Evolutionary conservation across 2,797 vertebrate genomes (phyloP).

Genomic region (Halcyon chelicuti): DNA sequence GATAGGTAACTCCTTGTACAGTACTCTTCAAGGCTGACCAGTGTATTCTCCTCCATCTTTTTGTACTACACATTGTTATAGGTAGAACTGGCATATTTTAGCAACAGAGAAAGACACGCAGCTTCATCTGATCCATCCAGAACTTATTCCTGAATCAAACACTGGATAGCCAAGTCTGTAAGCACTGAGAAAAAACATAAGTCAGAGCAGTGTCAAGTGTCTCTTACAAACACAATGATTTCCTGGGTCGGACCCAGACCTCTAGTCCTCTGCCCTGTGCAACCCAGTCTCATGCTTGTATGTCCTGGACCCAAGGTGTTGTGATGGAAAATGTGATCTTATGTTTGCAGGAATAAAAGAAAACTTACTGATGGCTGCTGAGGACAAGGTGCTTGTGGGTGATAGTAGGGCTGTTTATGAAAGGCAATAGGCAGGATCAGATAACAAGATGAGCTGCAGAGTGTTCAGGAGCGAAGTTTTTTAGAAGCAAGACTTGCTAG

Average conservation of each 20-base stretch:
- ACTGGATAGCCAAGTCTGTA: not conserved
- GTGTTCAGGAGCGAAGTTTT: not conserved
- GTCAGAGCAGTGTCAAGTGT: not conserved
- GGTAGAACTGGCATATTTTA: not conserved
- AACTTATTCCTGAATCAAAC: not conserved
- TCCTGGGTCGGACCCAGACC: not conserved
- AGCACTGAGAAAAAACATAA: not conserved
- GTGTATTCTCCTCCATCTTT: not conserved
- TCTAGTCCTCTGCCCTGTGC: not conserved
- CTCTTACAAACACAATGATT: not conserved
- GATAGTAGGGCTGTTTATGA: not conserved
- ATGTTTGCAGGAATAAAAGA: not conserved
- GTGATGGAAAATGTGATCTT: not conserved
- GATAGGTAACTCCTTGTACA: not conserved
- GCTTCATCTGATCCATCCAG: not conserved
- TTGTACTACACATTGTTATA: accelerated
- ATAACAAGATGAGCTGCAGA: not conserved
- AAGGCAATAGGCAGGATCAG: not conserved
- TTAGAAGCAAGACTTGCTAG: not conserved
- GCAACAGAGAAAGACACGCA: not conserved
- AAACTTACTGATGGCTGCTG: not conserved
- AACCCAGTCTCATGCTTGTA: not conserved
- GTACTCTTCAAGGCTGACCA: not conserved
- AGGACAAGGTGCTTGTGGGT: not conserved
- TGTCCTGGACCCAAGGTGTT: not conserved